Conservation (phyloP, 2,113 vertebrate genomes). For the Myrmophylax atrothorax region DNA sequence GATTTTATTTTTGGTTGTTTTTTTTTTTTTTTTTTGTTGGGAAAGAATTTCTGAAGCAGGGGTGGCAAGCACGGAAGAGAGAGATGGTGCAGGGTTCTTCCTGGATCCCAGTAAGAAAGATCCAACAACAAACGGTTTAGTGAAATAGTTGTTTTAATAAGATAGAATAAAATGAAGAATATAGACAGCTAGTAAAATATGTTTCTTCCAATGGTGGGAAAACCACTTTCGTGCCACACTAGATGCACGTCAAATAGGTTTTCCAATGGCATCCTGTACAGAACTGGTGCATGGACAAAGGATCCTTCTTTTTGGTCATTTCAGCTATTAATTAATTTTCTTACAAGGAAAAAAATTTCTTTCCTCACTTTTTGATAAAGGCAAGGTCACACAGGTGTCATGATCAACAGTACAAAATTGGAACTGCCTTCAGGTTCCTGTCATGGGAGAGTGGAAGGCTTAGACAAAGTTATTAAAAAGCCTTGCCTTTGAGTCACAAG, state of each 20-base stretch:
- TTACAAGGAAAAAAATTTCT: not conserved
- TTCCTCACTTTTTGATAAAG: not conserved
- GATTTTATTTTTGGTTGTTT: not conserved
- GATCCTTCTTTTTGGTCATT: not conserved
- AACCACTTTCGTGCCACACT: not conserved
- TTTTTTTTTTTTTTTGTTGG: not conserved
- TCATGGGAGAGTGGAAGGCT: too few species aligned
- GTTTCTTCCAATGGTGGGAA: not conserved
- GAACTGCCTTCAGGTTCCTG: not conserved
- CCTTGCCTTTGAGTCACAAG: too few species aligned
- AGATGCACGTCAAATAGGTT: not conserved
- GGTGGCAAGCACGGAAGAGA: not conserved
- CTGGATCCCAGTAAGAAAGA: not conserved
- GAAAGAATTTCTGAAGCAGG: not conserved
- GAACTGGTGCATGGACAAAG: not conserved
- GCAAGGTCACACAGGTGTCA: not conserved
- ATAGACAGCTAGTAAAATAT: not conserved
- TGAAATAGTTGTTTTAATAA: not conserved
- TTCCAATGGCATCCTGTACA: accelerated
- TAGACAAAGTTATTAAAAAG: too few species aligned
- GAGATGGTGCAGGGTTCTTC: not conserved
- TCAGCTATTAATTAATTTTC: not conserved
- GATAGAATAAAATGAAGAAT: not conserved
- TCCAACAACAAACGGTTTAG: not conserved
- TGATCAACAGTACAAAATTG: not conserved